A percentile compares a stretch with the other conserved stretches of the same genome.
phyloP scores from a whole-genome alignment of 2,113 vertebrate species.

The Mobula birostris region DNA sequence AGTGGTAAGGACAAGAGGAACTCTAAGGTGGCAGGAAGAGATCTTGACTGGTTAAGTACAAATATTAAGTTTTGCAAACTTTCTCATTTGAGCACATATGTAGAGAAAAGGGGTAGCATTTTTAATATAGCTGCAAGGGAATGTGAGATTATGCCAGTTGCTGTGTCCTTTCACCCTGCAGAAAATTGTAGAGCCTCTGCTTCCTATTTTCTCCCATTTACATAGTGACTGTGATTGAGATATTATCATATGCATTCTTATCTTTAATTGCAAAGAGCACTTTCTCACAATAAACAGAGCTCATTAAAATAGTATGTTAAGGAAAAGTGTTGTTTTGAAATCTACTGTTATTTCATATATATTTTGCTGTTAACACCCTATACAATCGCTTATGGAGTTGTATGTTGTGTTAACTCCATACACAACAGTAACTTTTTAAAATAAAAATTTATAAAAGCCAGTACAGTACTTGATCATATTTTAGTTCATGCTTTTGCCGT shows the following conservation, averaged over 20 bases:
- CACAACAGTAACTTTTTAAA: too few species aligned
- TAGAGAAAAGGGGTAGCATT: neutral
- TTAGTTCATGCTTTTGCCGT: neutral
- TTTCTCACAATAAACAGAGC: neutral
- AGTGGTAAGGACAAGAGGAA: too few species aligned
- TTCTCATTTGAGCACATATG: neutral
- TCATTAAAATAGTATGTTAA: neutral
- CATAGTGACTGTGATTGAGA: neutral
- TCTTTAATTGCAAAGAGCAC: neutral
- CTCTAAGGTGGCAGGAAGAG: neutral
- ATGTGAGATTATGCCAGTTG: too few species aligned
- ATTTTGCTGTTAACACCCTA: too few species aligned
- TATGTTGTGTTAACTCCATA: too few species aligned
- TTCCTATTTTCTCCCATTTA: neutral
- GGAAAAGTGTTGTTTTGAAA: neutral
- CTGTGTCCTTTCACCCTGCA: neutral
- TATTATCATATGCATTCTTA: neutral
- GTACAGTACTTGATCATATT: neutral
- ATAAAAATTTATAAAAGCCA: neutral
- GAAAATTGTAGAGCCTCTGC: neutral
- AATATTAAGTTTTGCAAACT: neutral
- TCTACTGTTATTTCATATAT: neutral
- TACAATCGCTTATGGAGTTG: neutral
- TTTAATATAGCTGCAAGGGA: neutral
- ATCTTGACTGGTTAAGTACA: neutral